These are phyloP conservation scores for Synanthedon formicaeformis DNA, from an alignment of 2,888 invertebrate genomes.

Conservation along the genomic window DNA sequence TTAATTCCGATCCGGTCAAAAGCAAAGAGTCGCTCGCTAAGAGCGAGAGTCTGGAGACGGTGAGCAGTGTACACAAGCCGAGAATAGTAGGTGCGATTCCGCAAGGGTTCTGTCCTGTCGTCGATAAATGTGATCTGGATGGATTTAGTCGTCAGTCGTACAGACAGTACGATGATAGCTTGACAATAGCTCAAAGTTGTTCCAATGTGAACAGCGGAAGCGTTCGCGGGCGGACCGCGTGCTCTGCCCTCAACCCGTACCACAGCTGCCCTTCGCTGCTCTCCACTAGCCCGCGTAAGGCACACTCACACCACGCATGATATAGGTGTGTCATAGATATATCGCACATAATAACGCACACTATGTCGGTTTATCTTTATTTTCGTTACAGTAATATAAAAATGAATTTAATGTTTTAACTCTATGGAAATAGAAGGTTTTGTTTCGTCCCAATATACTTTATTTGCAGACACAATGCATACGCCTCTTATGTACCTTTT, in stretches of 20 bases:
- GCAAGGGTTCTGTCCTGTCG: conserved; percentile 13
- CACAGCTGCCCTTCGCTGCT: conserved; percentile 19
- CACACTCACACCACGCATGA: conserved; percentile 46
- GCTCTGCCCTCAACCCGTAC: conserved; percentile 9
- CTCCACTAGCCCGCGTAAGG: conserved; percentile 37
- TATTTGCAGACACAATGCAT: too few relatives aligned
- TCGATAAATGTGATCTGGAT: conserved; percentile 10
- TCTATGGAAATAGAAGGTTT: too few relatives aligned
- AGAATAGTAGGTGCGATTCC: conserved; percentile 21
- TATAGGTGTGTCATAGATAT: conserved; percentile 47
- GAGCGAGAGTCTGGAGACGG: conserved; percentile 43
- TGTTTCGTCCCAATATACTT: too few relatives aligned
- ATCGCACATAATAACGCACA: not conserved
- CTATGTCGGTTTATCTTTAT: not conserved
- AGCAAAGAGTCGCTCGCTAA: conserved; percentile 30
- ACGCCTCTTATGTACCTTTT: not conserved
- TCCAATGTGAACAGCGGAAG: conserved; percentile 33
- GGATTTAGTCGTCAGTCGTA: conserved; percentile 16
- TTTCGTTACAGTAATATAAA: not conserved
- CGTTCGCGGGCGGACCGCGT: conserved; percentile 22
- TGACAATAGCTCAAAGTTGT: conserved; percentile 28
- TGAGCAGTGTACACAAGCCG: conserved; percentile 19
- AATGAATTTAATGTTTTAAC: too few relatives aligned
- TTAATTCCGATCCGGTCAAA: conserved; percentile 24
- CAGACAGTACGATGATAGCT: not conserved